Evolutionary conservation across 35 echinoderm and acorn worm genomes (phyloP).

Genomic region (Lytechinus pictus): DNA sequence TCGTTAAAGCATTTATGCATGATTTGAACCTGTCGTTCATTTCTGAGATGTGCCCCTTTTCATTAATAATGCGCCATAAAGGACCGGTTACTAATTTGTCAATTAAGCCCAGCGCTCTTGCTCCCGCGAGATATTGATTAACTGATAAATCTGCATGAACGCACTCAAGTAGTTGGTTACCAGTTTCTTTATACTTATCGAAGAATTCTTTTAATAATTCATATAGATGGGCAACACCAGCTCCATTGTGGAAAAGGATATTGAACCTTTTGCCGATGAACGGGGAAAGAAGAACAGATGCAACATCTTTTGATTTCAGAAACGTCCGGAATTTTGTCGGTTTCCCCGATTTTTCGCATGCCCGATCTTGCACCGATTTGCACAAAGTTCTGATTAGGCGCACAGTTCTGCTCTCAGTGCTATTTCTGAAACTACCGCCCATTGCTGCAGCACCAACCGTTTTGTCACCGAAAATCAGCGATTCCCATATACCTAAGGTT

Average conservation of each 20-base stretch:
- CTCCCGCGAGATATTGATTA: constrained; percentile 10
- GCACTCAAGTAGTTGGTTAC: constrained; percentile 53
- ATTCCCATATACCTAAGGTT: no score
- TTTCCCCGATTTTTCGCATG: no score
- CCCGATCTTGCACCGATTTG: no score
- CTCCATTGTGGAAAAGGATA: constrained; percentile 40
- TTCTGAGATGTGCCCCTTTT: no score
- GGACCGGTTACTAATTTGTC: neutral
- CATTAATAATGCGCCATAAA: neutral
- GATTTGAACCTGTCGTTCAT: no score
- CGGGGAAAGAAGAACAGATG: neutral
- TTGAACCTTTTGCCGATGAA: constrained; percentile 5
- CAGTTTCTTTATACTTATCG: neutral
- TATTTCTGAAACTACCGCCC: no score
- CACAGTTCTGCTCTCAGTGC: neutral
- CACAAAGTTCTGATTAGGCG: no score
- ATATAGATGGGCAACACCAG: neutral
- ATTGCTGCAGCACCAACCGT: no score
- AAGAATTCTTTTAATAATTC: neutral
- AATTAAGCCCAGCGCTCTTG: neutral
- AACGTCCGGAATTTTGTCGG: no score
- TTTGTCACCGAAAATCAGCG: no score
- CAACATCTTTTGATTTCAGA: neutral
- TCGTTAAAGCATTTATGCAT: no score
- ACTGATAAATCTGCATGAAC: constrained; percentile 64